phyloP scores from a whole-genome alignment of 2,888 invertebrate species.

The Volucella zonaria region DNA sequence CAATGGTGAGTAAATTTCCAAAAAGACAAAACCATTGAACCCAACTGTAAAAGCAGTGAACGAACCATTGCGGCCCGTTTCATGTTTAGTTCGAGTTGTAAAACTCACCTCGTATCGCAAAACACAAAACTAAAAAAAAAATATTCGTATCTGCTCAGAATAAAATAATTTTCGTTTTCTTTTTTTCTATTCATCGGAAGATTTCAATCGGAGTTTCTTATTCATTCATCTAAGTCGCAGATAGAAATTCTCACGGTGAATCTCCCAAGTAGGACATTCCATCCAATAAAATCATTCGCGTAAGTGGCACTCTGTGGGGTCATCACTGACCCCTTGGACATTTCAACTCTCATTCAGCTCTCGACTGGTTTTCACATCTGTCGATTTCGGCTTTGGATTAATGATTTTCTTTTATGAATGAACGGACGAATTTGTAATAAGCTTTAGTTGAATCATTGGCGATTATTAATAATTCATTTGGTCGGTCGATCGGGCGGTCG shows the following conservation, averaged over 20 bases:
- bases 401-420: slow-evolving; percentile 38
- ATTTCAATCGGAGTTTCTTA: slow-evolving; percentile 20
- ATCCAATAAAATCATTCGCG: slow-evolving; percentile 33
- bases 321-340: slow-evolving; percentile 38
- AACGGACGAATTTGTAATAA: slow-evolving; percentile 50
- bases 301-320: slow-evolving; percentile 24
- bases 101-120: no score
- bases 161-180: slow-evolving; percentile 8
- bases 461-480: slow-evolving; percentile 52
- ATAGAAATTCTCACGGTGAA: slow-evolving; percentile 12
- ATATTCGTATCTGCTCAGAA: background rate
- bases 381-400: background rate
- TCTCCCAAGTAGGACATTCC: slow-evolving; percentile 39
- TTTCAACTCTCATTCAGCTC: slow-evolving; percentile 16
- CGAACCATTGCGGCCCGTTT: no score
- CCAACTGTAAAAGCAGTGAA: no score
- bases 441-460: slow-evolving; percentile 40
- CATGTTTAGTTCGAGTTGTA: no score
- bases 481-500: background rate
- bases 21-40: no score
- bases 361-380: slow-evolving; percentile 41
- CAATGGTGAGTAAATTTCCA: no score
- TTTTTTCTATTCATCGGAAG: slow-evolving; percentile 27
- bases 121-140: background rate
- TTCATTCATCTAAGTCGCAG: slow-evolving; percentile 26